Conservation (phyloP, 1,140 invertebrate species). For the Acromyrmex charruanus region DNA sequence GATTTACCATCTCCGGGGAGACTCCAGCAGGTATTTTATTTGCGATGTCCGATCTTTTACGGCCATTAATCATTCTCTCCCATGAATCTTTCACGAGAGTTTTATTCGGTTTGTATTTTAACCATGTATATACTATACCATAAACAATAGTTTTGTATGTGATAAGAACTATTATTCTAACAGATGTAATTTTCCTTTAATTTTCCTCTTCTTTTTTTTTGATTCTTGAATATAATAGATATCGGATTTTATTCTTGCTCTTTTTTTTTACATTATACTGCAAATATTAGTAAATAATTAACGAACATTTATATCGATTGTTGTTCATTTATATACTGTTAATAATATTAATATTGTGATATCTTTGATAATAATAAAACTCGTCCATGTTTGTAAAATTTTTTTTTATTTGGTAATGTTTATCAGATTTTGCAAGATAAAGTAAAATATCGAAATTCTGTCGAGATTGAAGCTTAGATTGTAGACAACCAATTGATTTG, state of each 20-base stretch:
- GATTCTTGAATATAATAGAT: not conserved
- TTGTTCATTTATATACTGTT: not conserved
- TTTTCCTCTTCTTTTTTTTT: not conserved
- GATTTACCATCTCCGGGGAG: conserved; percentile 43
- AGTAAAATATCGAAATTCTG: not conserved
- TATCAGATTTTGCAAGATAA: not conserved
- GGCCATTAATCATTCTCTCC: conserved; percentile 40
- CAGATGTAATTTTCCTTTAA: conserved; percentile 18
- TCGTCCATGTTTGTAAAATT: no score
- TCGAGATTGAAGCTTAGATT: not conserved
- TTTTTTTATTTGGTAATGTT: not conserved
- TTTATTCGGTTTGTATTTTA: conserved; percentile 22
- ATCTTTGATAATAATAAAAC: not conserved
- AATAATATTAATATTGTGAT: not conserved
- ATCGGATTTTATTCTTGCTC: not conserved
- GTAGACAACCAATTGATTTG: not conserved
- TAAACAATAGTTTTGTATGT: conserved; percentile 10
- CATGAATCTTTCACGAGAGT: conserved; percentile 31
- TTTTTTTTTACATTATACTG: no score
- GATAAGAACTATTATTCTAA: conserved; percentile 15
- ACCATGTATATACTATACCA: not conserved
- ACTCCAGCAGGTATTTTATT: conserved; percentile 40
- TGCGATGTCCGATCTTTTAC: conserved; percentile 16
- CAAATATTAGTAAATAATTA: not conserved
- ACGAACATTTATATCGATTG: not conserved